Evolutionary conservation across 1,140 invertebrate species (phyloP).

Genomic region (Drosophila insularis): DNA sequence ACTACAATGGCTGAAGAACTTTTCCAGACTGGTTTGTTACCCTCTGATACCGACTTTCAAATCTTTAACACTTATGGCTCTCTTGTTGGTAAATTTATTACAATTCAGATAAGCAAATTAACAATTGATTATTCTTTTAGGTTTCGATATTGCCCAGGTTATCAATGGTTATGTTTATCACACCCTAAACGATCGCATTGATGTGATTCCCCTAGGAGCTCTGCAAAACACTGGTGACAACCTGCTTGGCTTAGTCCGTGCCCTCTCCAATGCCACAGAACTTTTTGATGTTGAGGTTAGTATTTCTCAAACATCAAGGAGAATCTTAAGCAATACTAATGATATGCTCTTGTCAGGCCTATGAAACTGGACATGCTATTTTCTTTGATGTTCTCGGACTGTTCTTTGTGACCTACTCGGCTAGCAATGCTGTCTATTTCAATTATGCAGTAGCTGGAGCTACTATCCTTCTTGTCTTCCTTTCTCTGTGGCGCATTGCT

Average conservation of each 20-base stretch:
- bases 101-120: background rate
- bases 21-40: slow-evolving; percentile 92
- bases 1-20: slow-evolving; percentile 91
- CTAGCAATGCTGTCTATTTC: slow-evolving; percentile 83
- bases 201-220: slow-evolving; percentile 89
- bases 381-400: slow-evolving; percentile 91
- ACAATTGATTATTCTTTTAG: background rate
- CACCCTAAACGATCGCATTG: slow-evolving; percentile 90
- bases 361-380: slow-evolving; percentile 84
- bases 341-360: slow-evolving; percentile 83
- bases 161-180: slow-evolving; percentile 96
- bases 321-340: slow-evolving; percentile 38
- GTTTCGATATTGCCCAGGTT: slow-evolving; percentile 94
- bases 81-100: slow-evolving; percentile 71
- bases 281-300: slow-evolving; percentile 85
- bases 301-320: slow-evolving; percentile 78
- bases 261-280: slow-evolving; percentile 85
- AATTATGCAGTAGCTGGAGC: slow-evolving; percentile 84
- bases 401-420: slow-evolving; percentile 86
- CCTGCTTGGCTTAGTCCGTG: slow-evolving; percentile 86
- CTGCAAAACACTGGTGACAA: slow-evolving; percentile 92
- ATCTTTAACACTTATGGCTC: slow-evolving; percentile 89
- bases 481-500: slow-evolving; percentile 62
- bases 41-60: slow-evolving; percentile 93
- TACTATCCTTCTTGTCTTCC: slow-evolving; percentile 79